Evolutionary conservation across 2,113 vertebrate genomes (phyloP).

Genomic region (Sylvia atricapilla): DNA sequence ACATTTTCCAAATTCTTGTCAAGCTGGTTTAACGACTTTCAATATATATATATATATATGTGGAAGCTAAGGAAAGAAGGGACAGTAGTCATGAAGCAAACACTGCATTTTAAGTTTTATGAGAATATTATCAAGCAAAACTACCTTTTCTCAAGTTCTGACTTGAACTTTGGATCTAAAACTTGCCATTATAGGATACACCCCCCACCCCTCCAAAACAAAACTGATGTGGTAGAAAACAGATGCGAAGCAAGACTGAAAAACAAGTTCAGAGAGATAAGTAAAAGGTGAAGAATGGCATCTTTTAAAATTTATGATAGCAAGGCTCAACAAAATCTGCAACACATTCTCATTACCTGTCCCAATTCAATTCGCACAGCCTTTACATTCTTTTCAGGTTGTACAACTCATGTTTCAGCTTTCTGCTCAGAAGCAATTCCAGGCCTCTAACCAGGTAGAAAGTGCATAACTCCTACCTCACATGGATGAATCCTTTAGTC

Average conservation of each 20-base stretch:
- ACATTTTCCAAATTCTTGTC: slow-evolving; percentile 50
- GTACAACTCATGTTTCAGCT: neutral
- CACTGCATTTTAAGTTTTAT: neutral
- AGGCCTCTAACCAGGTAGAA: neutral
- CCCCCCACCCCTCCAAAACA: accelerated
- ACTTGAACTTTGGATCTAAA: neutral
- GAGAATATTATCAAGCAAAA: neutral
- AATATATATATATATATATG: slow-evolving; percentile 65
- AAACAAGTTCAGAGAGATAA: neutral
- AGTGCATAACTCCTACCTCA: neutral
- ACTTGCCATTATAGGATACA: neutral
- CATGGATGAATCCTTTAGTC: neutral
- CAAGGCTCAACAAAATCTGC: neutral
- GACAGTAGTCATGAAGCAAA: neutral
- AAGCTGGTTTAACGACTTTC: slow-evolving; percentile 59
- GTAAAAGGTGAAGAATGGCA: neutral
- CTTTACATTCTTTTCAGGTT: neutral
- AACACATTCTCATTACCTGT: neutral
- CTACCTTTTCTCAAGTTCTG: neutral
- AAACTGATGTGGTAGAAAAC: neutral
- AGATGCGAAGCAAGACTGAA: neutral
- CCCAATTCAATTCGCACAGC: neutral
- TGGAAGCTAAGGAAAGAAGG: slow-evolving; percentile 72
- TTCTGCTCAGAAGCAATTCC: neutral
- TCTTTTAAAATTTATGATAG: neutral